Percentiles rank a stretch among this genome's conserved stretches.
Evolutionary conservation across 2,113 vertebrate genomes (phyloP).

Genomic region (Scalopus aquaticus): DNA sequence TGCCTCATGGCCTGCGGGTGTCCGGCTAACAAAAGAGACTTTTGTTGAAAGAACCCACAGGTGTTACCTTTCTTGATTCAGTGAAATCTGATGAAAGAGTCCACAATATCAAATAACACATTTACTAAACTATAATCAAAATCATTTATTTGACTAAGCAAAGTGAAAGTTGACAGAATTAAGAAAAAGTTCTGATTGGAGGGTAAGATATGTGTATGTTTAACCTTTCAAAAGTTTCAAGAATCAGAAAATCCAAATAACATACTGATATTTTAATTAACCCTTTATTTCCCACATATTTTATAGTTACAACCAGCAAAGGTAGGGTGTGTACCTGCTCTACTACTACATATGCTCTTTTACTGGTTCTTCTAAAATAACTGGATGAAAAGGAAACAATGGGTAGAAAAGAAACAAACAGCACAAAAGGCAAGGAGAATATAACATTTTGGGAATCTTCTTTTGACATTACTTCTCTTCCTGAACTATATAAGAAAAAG

Average conservation of each 20-base stretch:
- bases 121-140: conserved; percentile 84
- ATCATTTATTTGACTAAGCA: conserved; percentile 85
- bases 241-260: conserved; percentile 45
- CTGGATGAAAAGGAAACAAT: neutral
- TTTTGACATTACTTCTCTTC: neutral
- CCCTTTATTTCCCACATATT: conserved; percentile 69
- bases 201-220: conserved; percentile 76
- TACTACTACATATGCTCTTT: neutral
- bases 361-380: conserved; percentile 10
- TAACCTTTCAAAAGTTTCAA: conserved; percentile 76
- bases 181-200: conserved; percentile 76
- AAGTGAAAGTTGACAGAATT: conserved; percentile 80
- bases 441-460: neutral
- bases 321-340: neutral
- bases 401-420: conserved; percentile 12
- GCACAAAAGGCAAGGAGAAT: neutral
- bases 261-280: conserved; percentile 61
- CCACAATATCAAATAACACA: conserved; percentile 85
- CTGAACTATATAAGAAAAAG: neutral
- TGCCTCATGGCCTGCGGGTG: conserved; percentile 88
- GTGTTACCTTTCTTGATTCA: conserved; percentile 89
- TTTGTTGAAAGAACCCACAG: conserved; percentile 88
- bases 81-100: conserved; percentile 88
- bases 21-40: conserved; percentile 86
- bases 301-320: neutral